These are phyloP conservation scores for Proterorhinus semilunaris DNA, from an alignment of 2,113 vertebrate species.

Conservation along the genomic window DNA sequence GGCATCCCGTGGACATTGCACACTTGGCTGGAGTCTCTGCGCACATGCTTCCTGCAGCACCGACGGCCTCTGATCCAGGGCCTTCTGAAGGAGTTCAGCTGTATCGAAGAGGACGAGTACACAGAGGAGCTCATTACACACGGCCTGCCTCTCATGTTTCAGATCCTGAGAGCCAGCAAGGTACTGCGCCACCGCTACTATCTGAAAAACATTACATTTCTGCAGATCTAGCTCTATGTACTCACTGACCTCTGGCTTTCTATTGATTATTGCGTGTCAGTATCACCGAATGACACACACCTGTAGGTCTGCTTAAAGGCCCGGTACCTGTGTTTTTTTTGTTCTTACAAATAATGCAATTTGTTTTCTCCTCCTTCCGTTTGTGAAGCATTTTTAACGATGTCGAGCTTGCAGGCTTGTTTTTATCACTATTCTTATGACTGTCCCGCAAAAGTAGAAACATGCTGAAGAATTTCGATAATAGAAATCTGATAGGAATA, in stretches of 20 bases:
- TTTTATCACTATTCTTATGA: neutral
- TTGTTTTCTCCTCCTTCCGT: no score
- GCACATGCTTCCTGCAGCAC: constrained; percentile 91
- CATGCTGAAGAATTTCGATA: no score
- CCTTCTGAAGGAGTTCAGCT: constrained; percentile 93
- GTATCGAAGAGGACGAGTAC: constrained; percentile 95
- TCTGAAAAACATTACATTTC: neutral
- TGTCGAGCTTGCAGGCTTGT: no score
- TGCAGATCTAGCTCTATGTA: neutral
- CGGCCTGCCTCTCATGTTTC: constrained; percentile 93
- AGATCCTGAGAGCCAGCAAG: constrained; percentile 97
- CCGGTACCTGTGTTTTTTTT: no score
- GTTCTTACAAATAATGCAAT: no score
- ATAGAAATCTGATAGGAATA: no score
- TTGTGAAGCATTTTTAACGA: no score
- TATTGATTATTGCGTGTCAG: constrained; percentile 7
- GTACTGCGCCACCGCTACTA: constrained; percentile 58
- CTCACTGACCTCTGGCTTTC: neutral
- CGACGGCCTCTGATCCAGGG: constrained; percentile 92
- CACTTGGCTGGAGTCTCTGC: constrained; percentile 92
- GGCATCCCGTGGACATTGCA: constrained; percentile 96
- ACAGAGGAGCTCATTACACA: constrained; percentile 91
- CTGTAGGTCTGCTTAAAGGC: constrained; percentile 31
- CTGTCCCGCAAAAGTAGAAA: no score
- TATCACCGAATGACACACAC: constrained; percentile 9